Evolutionary conservation across 2,888 invertebrate species (phyloP).

Genomic region (Callyntrura sp.): DNA sequence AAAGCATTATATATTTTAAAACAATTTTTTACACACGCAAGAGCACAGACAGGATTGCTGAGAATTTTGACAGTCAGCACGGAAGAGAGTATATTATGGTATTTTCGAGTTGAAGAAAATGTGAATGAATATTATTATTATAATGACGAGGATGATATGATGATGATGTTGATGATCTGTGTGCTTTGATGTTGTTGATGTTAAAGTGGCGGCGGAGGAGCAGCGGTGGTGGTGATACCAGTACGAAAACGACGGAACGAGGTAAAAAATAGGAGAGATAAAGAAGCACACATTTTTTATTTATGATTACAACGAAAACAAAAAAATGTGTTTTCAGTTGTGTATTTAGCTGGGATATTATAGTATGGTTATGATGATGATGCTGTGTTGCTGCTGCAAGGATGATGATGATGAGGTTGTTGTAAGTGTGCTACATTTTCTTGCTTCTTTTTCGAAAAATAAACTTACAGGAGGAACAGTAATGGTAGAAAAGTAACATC

Average conservation of each 20-base stretch:
- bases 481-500: not conserved
- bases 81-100: not conserved
- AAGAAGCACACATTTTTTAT: slow-evolving; percentile 23
- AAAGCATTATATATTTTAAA: too few relatives aligned
- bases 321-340: not conserved
- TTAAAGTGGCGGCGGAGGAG: not conserved
- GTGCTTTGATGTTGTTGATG: slow-evolving; percentile 1
- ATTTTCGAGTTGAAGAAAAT: not conserved
- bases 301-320: slow-evolving; percentile 10
- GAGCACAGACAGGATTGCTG: slow-evolving; percentile 1
- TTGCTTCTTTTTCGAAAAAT: not conserved
- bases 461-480: too few relatives aligned
- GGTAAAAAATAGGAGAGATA: slow-evolving; percentile 9
- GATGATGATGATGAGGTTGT: too few relatives aligned
- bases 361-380: too few relatives aligned
- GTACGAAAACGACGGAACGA: not conserved
- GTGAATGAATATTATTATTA: slow-evolving; percentile 25
- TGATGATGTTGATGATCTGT: not conserved
- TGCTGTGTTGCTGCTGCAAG: too few relatives aligned
- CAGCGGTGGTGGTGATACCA: too few relatives aligned
- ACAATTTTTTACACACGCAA: not conserved
- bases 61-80: slow-evolving; percentile 6
- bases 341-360: not conserved
- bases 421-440: slow-evolving; percentile 11
- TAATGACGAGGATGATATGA: not conserved